Percentiles rank a stretch among this genome's conserved stretches.
phyloP scores from a whole-genome alignment of 2,888 invertebrate species.

The Choreutis nemorana region DNA sequence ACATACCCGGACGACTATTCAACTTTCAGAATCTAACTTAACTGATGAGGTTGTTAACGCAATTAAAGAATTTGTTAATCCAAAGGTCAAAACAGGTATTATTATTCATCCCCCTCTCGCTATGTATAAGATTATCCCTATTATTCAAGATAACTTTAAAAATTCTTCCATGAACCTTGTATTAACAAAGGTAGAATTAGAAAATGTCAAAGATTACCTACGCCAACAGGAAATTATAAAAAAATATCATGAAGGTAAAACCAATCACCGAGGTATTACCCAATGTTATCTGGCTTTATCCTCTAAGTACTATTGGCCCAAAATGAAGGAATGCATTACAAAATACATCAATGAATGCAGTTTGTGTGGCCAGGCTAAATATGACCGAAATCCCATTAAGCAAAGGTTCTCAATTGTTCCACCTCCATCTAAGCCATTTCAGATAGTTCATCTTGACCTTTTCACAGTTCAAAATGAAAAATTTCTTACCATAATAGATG shows the following conservation, averaged over 20 bases:
- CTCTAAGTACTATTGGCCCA: too few relatives aligned
- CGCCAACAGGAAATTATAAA: slow-evolving; percentile 15
- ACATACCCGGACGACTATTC: slow-evolving; percentile 11
- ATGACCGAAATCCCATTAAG: slow-evolving; percentile 12
- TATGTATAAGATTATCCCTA: slow-evolving; percentile 13
- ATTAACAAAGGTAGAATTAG: slow-evolving; percentile 12
- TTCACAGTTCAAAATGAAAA: slow-evolving; percentile 13
- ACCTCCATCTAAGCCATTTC: slow-evolving; percentile 12
- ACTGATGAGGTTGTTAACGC: slow-evolving; percentile 14
- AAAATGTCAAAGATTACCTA: slow-evolving; percentile 15
- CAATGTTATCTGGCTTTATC: neutral
- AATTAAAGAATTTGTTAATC: slow-evolving; percentile 16
- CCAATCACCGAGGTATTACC: too few relatives aligned
- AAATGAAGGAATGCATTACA: neutral
- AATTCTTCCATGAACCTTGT: slow-evolving; percentile 14
- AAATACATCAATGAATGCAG: too few relatives aligned
- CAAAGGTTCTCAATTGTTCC: slow-evolving; percentile 11
- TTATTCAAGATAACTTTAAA: slow-evolving; percentile 13
- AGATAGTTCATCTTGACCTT: slow-evolving; percentile 13
- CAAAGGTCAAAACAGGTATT: slow-evolving; percentile 15
- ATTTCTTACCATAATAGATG: slow-evolving; percentile 12
- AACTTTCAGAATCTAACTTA: slow-evolving; percentile 12
- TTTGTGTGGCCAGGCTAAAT: slow-evolving; percentile 14
- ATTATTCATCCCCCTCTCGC: slow-evolving; percentile 10
- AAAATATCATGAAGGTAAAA: slow-evolving; percentile 17